Conservation (phyloP, 2,113 vertebrate species). For the Gasterosteus aculeatus region DNA sequence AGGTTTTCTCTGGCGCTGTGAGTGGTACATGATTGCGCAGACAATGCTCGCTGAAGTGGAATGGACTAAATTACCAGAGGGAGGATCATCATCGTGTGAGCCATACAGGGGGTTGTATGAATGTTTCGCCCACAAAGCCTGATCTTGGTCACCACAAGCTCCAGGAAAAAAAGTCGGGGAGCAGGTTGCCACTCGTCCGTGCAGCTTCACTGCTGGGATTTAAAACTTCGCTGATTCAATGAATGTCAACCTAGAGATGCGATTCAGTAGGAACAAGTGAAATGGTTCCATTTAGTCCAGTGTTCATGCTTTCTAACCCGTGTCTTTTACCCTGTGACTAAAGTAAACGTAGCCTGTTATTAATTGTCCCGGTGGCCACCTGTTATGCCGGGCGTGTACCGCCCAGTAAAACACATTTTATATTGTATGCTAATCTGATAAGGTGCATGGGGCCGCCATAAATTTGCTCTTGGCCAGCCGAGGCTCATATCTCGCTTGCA, state of each 20-base stretch:
- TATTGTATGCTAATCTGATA: slow-evolving; percentile 58
- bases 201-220: not conserved
- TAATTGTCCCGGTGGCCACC: slow-evolving; percentile 43
- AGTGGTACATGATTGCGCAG: slow-evolving; percentile 9
- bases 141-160: not conserved
- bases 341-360: slow-evolving; percentile 37
- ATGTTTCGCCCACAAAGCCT: not conserved
- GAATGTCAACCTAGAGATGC: not conserved
- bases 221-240: not conserved
- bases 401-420: slow-evolving; percentile 33
- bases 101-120: not conserved
- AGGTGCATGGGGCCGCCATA: slow-evolving; percentile 17
- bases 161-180: not conserved
- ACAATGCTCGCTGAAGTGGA: slow-evolving; percentile 15
- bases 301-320: slow-evolving; percentile 25
- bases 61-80: slow-evolving; percentile 41
- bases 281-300: slow-evolving; percentile 21
- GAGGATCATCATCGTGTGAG: slow-evolving; percentile 13
- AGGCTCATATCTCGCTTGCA: slow-evolving; percentile 30
- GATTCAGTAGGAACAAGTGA: slow-evolving; percentile 11
- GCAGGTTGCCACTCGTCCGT: not conserved
- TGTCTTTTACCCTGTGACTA: slow-evolving; percentile 30
- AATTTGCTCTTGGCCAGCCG: slow-evolving; percentile 26
- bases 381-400: slow-evolving; percentile 55
- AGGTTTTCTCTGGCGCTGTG: slow-evolving; percentile 21